Base-by-base conservation (phyloP, 1,140 invertebrate species). In the Heliconius himera region DNA sequence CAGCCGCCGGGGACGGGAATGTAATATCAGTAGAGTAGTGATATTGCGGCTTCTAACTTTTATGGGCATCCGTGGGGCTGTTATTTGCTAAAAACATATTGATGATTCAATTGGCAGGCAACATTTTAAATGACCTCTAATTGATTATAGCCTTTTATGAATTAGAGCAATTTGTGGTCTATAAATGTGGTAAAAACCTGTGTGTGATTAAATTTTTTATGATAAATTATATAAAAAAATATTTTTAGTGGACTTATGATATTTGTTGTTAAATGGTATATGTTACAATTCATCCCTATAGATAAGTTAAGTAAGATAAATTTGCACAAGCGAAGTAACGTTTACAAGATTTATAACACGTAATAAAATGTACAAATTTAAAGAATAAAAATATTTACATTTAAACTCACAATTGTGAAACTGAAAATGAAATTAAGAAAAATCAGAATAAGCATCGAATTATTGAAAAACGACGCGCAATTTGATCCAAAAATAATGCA, bases 11-110 rank as follows among this genome's bases (percentile, higher is more conserved):
- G 81, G 85, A 83, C 85, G 83, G 84, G 89, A 93, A 90, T 89
- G 89, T 91, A 91, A 91, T 92, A 91, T 90, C 89, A 88, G 85
- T 83, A 87, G 85, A 91, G 88, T 89, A 87, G 90, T 91, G 87
- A 91, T 91, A 91, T 93, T 91, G 91, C 89, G 87, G 87, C 89
- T 91, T 90, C 89, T 88, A 72, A 72, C 70, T 72, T 72, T 72
- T 72, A 72, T 72, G 36, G 36, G 20, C 70, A 22, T 38, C 29
- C 33, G 11, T 66, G 70, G 36, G 36, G 36, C 70, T 72, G 70
- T 72, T 72, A 72, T 72, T 72, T 78, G 82, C 83, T 86, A 84
- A 86, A 87, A 86, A 87, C 80, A 82, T 84, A 86, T 82, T 86
- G 81, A 86, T 86, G 83, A 84, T 84, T 80, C 81, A 84, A 84